Base-by-base conservation (phyloP, 2,797 vertebrate species). In the Apogon hyalosoma region DNA sequence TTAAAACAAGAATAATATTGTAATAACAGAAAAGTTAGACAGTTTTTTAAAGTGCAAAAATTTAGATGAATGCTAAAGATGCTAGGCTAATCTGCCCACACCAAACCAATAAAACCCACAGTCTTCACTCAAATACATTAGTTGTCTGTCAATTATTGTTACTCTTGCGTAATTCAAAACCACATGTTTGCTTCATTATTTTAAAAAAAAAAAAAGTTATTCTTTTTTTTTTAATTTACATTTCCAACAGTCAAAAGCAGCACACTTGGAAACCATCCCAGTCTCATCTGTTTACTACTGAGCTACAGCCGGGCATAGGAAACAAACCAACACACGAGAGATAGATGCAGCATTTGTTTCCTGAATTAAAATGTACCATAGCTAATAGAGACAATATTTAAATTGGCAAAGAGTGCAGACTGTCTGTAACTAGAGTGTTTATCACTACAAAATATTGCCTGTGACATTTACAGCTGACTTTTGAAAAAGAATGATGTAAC, bases 401-500 rank as follows among this genome's bases (percentile, higher is more conserved):
- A 33, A 31, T 2, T 8, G 8, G 2, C 3, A 42, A 21, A 31
- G 8, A 15, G 6, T 5, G 31, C 11, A 51, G 3, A 59, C 18
- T 21, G 31, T 33, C 40, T 31, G 11, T 31, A 33, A 52, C 18
- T 19, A 1, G 8, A 6, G 24, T 61, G 38, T 47, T 57, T 38
- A 58, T 64, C 24, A 52, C 51, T 13, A 62, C 13, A 16, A 36
- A 33, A 50, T 33, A 21, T 45, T 46, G 13, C 36, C 63, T 36
- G 33, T 40, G 56, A 57, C 38, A 66, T 70, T 69, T 65, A 19
- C 19, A 6, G 10, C 33, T 54, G 24, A 63, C 63, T 33, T 61
- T 61, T 49, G 21, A 11, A 24, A n/a, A n/a, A n/a, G n/a, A 21
- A 6, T 60, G 4, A 49, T 42, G 54, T 6, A 16, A 21, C n/a